Percentiles rank a stretch among this genome's conserved stretches.
These are phyloP conservation scores for Tenthredo distinguenda DNA, from an alignment of 2,888 invertebrate species.

Conservation along the genomic window DNA sequence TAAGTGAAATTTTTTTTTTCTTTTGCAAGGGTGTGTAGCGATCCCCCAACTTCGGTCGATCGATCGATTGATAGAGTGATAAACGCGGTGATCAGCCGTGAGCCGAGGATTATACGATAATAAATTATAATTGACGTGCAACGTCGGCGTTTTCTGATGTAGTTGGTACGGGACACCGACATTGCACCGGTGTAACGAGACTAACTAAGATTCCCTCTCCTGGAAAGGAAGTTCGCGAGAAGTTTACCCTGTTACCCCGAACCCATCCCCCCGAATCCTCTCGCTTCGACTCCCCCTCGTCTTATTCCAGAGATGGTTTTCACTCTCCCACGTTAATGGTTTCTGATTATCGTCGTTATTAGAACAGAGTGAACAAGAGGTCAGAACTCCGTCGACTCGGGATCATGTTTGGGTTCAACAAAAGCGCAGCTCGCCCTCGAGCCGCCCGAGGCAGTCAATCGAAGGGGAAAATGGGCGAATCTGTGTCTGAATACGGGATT, in stretches of 20 bases:
- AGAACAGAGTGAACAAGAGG: not conserved
- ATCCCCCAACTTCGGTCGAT: not conserved
- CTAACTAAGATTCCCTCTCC: constrained; percentile 44
- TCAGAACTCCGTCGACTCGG: not conserved
- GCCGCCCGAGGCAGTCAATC: not conserved
- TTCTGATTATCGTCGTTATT: not conserved
- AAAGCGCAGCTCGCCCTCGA: not conserved
- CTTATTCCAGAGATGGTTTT: not conserved
- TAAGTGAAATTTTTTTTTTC: not conserved
- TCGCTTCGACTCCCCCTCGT: not conserved
- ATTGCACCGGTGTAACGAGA: constrained; percentile 17
- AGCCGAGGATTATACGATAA: not conserved
- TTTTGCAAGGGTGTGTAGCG: not conserved
- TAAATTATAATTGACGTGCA: constrained; percentile 48
- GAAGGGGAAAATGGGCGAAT: not conserved
- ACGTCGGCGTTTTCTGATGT: constrained; percentile 29
- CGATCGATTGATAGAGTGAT: not conserved
- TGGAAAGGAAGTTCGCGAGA: not conserved
- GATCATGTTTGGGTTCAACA: not conserved
- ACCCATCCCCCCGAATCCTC: not conserved
- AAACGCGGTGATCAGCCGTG: not conserved
- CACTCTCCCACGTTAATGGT: not conserved
- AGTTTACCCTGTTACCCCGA: not conserved
- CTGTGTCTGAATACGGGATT: not conserved
- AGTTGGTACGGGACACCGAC: not conserved